A percentile compares a stretch with the other conserved stretches of the same genome.
Evolutionary conservation across 2,797 vertebrate genomes (phyloP).

Genomic region (Otolemur crassicaudatus): DNA sequence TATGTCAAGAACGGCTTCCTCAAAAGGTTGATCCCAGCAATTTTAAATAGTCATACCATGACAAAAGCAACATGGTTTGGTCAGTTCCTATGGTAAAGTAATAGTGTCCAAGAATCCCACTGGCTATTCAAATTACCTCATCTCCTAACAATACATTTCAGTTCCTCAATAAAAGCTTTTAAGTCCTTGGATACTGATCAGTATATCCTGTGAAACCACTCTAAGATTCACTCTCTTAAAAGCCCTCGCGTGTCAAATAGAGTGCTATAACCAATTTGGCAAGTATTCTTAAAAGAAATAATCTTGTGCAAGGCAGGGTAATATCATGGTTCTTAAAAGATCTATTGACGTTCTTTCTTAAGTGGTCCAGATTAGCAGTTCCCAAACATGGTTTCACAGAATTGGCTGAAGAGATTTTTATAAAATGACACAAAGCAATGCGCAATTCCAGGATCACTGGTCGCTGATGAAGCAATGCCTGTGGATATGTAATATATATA

Average conservation of each 20-base stretch:
- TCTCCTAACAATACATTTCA: background rate
- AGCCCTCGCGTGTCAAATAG: background rate
- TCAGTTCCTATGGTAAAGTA: background rate
- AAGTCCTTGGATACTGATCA: background rate
- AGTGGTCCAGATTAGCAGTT: background rate
- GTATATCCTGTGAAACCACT: background rate
- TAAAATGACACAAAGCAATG: no score
- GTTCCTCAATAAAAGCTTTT: background rate
- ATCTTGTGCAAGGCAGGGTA: background rate
- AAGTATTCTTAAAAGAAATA: background rate
- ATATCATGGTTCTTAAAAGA: background rate
- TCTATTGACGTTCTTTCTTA: background rate
- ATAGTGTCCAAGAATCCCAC: accelerated
- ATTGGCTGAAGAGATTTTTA: background rate
- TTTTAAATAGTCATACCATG: no score
- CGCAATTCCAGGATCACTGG: no score
- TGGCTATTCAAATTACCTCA: background rate
- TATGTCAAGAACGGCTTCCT: background rate
- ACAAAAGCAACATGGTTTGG: background rate
- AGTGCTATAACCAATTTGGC: background rate
- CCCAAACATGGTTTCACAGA: background rate
- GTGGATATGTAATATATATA: background rate
- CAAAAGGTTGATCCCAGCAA: background rate
- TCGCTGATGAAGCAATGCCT: background rate
- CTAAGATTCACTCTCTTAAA: background rate